These are phyloP conservation scores for Centropus bengalensis DNA, from an alignment of 2,113 vertebrate genomes.

Conservation along the genomic window DNA sequence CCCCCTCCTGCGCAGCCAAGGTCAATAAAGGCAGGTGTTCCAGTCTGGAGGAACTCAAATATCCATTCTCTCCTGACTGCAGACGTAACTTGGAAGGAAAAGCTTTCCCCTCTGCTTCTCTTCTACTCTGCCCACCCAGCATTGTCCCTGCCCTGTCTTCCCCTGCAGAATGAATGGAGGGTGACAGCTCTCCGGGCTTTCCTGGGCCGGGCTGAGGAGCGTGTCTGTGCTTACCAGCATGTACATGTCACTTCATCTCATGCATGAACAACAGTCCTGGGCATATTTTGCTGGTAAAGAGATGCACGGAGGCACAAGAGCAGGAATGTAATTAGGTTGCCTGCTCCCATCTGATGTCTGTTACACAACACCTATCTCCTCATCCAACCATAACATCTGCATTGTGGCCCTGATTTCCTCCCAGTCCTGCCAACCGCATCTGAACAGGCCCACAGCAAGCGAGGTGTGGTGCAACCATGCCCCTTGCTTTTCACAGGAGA, in stretches of 20 bases:
- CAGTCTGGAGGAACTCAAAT: neutral
- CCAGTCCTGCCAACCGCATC: neutral
- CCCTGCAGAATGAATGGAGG: neutral
- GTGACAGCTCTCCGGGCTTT: neutral
- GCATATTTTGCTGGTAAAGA: neutral
- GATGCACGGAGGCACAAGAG: neutral
- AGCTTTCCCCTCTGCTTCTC: neutral
- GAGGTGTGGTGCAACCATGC: neutral
- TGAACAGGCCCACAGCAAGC: neutral
- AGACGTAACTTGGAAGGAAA: neutral
- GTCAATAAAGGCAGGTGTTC: neutral
- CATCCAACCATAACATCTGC: fast-evolving
- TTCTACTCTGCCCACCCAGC: neutral
- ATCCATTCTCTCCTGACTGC: neutral
- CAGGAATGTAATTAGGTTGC: neutral
- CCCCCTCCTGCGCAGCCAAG: neutral
- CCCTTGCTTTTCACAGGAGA: neutral
- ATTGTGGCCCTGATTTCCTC: neutral
- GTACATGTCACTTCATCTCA: neutral
- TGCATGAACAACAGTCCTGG: neutral
- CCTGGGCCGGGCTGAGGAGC: neutral
- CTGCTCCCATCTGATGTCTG: neutral
- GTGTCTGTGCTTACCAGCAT: neutral
- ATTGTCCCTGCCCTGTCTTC: neutral
- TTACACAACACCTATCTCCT: neutral